These are phyloP conservation scores for Cyprinodon variegatus DNA, from an alignment of 2,113 vertebrate species.

Conservation along the genomic window DNA sequence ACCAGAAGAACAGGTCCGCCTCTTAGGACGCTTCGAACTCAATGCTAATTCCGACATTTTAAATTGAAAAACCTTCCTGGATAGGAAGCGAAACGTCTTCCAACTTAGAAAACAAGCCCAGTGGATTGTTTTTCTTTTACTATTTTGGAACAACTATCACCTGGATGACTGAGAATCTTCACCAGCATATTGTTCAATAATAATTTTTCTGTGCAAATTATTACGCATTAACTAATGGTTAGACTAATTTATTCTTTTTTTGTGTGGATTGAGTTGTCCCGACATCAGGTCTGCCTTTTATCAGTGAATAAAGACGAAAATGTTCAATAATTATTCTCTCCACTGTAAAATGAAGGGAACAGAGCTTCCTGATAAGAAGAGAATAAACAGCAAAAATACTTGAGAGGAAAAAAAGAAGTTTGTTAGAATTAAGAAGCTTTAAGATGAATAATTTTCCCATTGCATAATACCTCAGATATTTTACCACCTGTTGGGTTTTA, in stretches of 20 bases:
- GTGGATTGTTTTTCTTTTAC: too few relatives aligned
- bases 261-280: not conserved
- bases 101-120: too few relatives aligned
- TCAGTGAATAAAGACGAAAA: not conserved
- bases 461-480: not conserved
- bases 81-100: too few relatives aligned
- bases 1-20: too few relatives aligned
- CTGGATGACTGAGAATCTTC: too few relatives aligned
- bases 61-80: too few relatives aligned
- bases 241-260: not conserved
- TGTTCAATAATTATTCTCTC: not conserved
- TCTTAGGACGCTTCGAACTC: too few relatives aligned
- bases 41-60: too few relatives aligned
- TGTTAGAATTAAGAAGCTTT: constrained; percentile 7
- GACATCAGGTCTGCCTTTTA: not conserved
- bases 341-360: not conserved
- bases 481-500: not conserved
- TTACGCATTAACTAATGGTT: not conserved
- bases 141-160: too few relatives aligned
- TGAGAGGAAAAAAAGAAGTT: constrained; percentile 3
- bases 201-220: not conserved
- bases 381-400: not conserved
- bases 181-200: too few relatives aligned
- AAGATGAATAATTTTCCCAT: not conserved
- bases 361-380: not conserved